Conservation (phyloP, 2,888 invertebrate species). For the Thysanoteuthis rhombus region DNA sequence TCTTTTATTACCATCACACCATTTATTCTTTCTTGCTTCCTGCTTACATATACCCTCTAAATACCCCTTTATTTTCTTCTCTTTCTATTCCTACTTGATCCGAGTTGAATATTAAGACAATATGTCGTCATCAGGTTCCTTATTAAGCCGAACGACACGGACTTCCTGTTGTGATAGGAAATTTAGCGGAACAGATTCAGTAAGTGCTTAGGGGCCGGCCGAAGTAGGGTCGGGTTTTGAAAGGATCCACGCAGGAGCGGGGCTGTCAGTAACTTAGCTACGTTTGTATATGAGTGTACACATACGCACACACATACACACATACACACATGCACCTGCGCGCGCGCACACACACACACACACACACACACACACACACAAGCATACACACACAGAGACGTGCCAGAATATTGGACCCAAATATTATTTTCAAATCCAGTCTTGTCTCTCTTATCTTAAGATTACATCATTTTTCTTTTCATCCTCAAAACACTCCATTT, state of each 20-base stretch:
- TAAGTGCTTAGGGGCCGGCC: background rate
- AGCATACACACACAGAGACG: background rate
- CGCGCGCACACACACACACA: background rate
- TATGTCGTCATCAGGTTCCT: constrained; percentile 12
- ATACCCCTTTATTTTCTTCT: background rate
- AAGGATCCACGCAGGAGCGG: background rate
- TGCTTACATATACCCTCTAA: background rate
- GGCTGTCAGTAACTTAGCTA: background rate
- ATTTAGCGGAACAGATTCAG: constrained; percentile 12
- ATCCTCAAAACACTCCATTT: background rate
- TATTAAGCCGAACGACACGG: background rate
- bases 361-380: background rate
- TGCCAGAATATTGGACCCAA: background rate
- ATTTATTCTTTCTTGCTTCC: background rate
- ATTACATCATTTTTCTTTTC: background rate
- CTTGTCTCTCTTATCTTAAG: no score
- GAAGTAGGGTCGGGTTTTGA: background rate
- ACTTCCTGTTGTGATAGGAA: background rate
- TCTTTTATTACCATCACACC: no score
- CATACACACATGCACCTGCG: background rate
- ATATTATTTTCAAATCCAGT: background rate
- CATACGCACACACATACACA: background rate
- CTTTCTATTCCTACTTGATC: background rate
- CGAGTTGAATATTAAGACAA: background rate
- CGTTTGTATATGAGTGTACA: background rate